A percentile compares a stretch with the other conserved stretches of the same genome.
phyloP scores from a whole-genome alignment of 2,888 invertebrate genomes.

The Drosophila prolongata region DNA sequence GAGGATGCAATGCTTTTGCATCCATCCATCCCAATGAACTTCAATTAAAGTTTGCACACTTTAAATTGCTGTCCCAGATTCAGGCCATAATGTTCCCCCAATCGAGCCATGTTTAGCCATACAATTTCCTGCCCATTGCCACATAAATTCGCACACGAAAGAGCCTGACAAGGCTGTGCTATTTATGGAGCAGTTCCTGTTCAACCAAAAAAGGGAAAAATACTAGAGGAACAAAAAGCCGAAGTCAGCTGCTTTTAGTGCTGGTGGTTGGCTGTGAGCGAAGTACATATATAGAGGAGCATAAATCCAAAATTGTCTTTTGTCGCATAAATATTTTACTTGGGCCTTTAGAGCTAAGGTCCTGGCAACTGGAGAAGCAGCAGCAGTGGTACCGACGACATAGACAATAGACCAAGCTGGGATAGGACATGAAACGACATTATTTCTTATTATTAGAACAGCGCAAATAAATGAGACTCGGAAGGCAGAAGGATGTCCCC shows the following conservation, averaged over 20 bases:
- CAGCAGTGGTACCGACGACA: background rate
- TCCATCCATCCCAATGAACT: slow-evolving; percentile 47
- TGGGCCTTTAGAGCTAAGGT: slow-evolving; percentile 48
- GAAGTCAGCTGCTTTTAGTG: slow-evolving; percentile 60
- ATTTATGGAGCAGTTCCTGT: slow-evolving; percentile 77
- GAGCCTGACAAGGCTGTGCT: slow-evolving; percentile 62
- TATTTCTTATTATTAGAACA: slow-evolving; percentile 79
- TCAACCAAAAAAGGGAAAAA: slow-evolving; percentile 41
- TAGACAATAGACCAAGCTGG: slow-evolving; percentile 42
- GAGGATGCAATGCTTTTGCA: slow-evolving; percentile 7
- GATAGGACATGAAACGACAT: slow-evolving; percentile 61
- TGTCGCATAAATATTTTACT: slow-evolving; percentile 80
- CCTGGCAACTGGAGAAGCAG: background rate
- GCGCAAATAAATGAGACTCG: slow-evolving; percentile 70
- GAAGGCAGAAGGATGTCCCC: slow-evolving; percentile 24
- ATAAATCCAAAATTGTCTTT: slow-evolving; percentile 80
- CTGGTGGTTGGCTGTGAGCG: slow-evolving; percentile 17
- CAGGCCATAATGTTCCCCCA: slow-evolving; percentile 21
- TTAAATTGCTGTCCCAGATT: slow-evolving; percentile 66
- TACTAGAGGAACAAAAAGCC: slow-evolving; percentile 35
- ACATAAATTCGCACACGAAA: slow-evolving; percentile 70
- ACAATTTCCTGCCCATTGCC: slow-evolving; percentile 71
- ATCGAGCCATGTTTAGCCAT: slow-evolving; percentile 40
- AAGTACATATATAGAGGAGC: slow-evolving; percentile 44
- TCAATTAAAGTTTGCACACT: slow-evolving; percentile 63